phyloP scores from a whole-genome alignment of 2,113 vertebrate genomes.

The Mastomys natalensis region DNA sequence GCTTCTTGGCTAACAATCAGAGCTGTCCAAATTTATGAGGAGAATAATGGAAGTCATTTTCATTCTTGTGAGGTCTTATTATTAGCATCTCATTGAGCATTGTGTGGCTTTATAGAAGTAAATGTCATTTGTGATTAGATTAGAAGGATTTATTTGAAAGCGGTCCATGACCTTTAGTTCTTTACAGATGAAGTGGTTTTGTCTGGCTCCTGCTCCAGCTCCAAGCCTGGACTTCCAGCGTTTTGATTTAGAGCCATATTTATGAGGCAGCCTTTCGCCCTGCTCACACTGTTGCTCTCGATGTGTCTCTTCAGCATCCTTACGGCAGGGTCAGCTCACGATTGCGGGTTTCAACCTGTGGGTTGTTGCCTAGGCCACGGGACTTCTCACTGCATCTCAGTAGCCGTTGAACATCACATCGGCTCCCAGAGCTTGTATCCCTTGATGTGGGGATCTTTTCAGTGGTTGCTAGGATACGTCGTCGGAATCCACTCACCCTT shows the following conservation, averaged over 20 bases:
- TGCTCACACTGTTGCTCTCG: neutral
- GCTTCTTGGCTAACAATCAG: neutral
- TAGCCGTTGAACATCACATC: slow-evolving; percentile 33
- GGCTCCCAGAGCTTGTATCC: neutral
- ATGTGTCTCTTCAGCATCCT: neutral
- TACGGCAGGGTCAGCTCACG: neutral
- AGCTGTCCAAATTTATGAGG: slow-evolving; percentile 33
- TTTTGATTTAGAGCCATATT: neutral
- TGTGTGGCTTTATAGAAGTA: slow-evolving; percentile 42
- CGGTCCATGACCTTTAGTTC: slow-evolving; percentile 17
- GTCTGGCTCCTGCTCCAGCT: neutral
- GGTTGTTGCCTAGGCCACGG: neutral
- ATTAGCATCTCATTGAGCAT: slow-evolving; percentile 27
- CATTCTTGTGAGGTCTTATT: slow-evolving; percentile 19
- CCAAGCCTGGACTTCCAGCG: neutral
- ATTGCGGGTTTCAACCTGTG: neutral
- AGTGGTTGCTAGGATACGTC: slow-evolving; percentile 76
- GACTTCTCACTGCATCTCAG: neutral
- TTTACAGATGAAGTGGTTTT: slow-evolving; percentile 52
- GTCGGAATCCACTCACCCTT: slow-evolving; percentile 61
- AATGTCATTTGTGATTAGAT: slow-evolving; percentile 65
- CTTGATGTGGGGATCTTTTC: slow-evolving; percentile 55
- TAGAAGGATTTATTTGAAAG: slow-evolving; percentile 53
- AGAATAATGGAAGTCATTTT: slow-evolving; percentile 38
- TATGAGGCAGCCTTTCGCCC: neutral